Evolutionary conservation across 92 coral and sea anemone genomes (phyloP).

Genomic region (Blastomussa wellsi): DNA sequence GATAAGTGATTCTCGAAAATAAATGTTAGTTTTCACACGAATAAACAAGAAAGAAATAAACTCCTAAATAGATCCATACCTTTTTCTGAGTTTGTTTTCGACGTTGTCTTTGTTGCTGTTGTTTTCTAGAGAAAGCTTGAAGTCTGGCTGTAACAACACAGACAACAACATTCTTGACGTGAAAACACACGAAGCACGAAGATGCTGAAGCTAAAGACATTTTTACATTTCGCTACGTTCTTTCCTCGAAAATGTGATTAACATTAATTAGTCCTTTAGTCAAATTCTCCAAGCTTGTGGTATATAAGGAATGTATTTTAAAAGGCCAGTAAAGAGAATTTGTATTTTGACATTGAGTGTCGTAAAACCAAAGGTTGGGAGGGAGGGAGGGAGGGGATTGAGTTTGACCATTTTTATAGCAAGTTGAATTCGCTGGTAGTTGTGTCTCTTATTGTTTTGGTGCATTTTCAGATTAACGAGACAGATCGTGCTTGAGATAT

Average conservation of each 20-base stretch:
- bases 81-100: background rate
- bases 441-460: too few species aligned
- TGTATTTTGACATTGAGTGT: background rate
- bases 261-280: background rate
- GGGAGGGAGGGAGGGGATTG: too few species aligned
- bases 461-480: too few species aligned
- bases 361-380: too few species aligned
- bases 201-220: background rate
- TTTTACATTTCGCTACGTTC: background rate
- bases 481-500: background rate
- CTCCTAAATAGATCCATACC: too few species aligned
- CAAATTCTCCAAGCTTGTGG: background rate
- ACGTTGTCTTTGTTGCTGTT: background rate
- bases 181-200: background rate
- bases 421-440: too few species aligned
- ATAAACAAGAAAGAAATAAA: too few species aligned
- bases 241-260: background rate
- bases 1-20: too few species aligned
- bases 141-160: slow-evolving; percentile 22
- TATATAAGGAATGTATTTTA: background rate
- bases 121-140: slow-evolving; percentile 26
- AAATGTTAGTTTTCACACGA: too few species aligned
- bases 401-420: too few species aligned
- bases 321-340: background rate
- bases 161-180: background rate